A percentile compares a stretch with the other conserved stretches of the same genome.
Conservation (phyloP, 92 coral and sea anemone species). For the Phenganax stokvisi region DNA sequence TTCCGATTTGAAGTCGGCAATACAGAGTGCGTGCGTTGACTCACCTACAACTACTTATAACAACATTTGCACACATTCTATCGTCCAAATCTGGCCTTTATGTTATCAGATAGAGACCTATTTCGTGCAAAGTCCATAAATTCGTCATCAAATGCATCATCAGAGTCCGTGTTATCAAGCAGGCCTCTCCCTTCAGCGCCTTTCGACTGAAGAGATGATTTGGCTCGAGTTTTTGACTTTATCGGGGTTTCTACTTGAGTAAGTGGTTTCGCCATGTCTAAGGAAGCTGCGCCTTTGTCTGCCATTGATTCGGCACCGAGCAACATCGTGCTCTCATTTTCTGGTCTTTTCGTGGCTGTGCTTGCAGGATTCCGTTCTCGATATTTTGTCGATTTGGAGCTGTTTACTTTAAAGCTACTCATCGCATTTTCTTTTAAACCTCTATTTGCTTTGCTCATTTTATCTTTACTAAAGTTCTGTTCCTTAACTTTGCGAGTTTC, state of each 20-base stretch:
- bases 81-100: slow-evolving; percentile 18
- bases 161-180: slow-evolving; percentile 30
- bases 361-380: not conserved
- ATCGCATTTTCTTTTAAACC: slow-evolving; percentile 1
- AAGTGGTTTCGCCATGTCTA: not conserved
- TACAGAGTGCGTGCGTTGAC: no score
- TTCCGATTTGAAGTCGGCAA: no score
- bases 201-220: slow-evolving; percentile 10
- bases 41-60: no score
- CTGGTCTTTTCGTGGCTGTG: not conserved
- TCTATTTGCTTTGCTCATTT: not conserved
- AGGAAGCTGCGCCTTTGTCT: not conserved
- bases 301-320: not conserved
- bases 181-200: slow-evolving; percentile 30
- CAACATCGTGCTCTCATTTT: not conserved
- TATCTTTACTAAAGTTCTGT: not conserved
- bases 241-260: not conserved
- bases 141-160: slow-evolving; percentile 42
- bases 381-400: not conserved
- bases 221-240: slow-evolving; percentile 2
- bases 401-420: slow-evolving; percentile 1
- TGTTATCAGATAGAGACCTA: slow-evolving; percentile 27
- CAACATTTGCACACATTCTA: not conserved
- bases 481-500: not conserved
- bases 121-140: slow-evolving; percentile 26